Conservation (phyloP, 2,888 invertebrate species). For the Aphodius granarius region DNA sequence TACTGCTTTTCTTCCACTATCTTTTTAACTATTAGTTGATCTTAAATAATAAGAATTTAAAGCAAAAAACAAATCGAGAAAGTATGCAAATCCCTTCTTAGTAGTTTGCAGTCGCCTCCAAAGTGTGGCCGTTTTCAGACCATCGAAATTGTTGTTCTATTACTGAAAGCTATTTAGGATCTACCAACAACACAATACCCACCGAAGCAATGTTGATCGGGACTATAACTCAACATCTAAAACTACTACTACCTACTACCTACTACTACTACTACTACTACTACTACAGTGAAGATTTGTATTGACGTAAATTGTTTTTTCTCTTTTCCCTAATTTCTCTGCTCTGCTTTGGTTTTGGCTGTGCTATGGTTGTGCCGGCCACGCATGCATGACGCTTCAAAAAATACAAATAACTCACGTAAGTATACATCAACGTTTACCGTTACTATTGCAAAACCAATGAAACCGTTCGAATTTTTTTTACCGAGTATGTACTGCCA, state of each 20-base stretch:
- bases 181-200: slow-evolving; percentile 30
- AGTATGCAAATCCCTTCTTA: background rate
- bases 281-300: slow-evolving; percentile 55
- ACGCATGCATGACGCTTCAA: slow-evolving; percentile 76
- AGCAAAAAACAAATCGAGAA: background rate
- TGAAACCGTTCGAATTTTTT: slow-evolving; percentile 16
- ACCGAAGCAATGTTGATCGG: slow-evolving; percentile 52
- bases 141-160: background rate
- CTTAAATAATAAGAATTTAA: background rate
- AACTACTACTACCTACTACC: slow-evolving; percentile 40
- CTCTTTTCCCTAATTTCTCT: slow-evolving; percentile 78
- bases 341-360: slow-evolving; percentile 77
- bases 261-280: slow-evolving; percentile 41
- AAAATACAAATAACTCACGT: slow-evolving; percentile 71
- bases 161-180: slow-evolving; percentile 32
- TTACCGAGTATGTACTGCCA: background rate
- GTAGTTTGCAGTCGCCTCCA: background rate
- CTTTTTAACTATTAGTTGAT: too few species aligned
- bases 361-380: slow-evolving; percentile 77
- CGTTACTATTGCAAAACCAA: slow-evolving; percentile 4
- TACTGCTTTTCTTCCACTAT: too few species aligned
- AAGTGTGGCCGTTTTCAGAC: background rate
- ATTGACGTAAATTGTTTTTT: slow-evolving; percentile 73
- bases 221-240: slow-evolving; percentile 38
- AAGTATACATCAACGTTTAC: slow-evolving; percentile 58